Conservation (phyloP, 2,797 vertebrate genomes). For the Coendou prehensilis region DNA sequence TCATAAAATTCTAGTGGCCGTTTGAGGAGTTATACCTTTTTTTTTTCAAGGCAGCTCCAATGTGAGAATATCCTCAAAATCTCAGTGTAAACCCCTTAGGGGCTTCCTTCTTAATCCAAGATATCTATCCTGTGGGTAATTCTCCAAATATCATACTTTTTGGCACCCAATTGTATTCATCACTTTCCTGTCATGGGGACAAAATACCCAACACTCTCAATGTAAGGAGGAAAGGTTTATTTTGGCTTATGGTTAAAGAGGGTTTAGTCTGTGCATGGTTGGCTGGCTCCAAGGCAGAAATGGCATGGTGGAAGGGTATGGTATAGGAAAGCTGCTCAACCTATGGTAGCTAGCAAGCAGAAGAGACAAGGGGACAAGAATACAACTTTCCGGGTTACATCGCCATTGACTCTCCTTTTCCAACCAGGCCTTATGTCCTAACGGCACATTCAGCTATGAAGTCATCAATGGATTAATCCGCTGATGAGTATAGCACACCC, state of each 20-base stretch:
- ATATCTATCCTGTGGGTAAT: neutral
- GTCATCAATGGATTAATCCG: neutral
- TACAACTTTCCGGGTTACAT: no score
- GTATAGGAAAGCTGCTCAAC: neutral
- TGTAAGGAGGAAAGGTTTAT: neutral
- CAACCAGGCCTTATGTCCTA: neutral
- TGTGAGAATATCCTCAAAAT: neutral
- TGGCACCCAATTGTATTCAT: neutral
- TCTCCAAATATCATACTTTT: constrained; percentile 8
- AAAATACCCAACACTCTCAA: neutral
- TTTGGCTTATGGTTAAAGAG: neutral
- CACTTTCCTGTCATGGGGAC: neutral
- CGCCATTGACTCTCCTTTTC: neutral
- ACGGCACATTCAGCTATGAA: neutral
- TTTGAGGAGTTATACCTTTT: neutral
- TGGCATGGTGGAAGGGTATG: neutral
- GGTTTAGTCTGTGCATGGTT: neutral
- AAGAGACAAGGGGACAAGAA: neutral
- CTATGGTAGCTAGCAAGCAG: neutral
- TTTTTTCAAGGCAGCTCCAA: neutral
- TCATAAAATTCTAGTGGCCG: neutral
- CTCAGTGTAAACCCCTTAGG: neutral
- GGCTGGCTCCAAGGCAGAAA: neutral
- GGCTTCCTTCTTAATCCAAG: neutral
- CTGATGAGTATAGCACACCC: neutral